Evolutionary conservation across 2,888 invertebrate species (phyloP).

Genomic region (Parnassius glacialis): DNA sequence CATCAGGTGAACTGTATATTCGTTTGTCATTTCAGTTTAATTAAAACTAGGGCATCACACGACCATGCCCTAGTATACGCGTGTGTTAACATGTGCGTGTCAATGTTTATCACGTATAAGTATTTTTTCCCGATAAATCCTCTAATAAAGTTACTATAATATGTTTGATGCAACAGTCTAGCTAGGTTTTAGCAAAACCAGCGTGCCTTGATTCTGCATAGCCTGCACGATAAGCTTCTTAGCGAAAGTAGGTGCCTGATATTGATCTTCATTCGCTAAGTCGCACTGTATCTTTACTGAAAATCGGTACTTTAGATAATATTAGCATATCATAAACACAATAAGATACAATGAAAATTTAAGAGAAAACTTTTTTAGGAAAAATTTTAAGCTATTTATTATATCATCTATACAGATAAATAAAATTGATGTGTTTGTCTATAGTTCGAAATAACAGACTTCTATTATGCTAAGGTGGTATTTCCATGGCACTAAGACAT

Average conservation of each 20-base stretch:
- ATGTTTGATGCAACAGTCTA: slow-evolving; percentile 18
- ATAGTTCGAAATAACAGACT: no score
- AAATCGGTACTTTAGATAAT: slow-evolving; percentile 16
- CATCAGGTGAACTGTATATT: no score
- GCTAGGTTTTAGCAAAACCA: slow-evolving; percentile 6
- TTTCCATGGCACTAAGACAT: no score
- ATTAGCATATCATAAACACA: slow-evolving; percentile 11
- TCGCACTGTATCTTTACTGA: slow-evolving; percentile 16
- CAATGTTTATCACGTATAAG: not conserved
- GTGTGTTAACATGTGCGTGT: no score
- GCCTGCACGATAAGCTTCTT: slow-evolving; percentile 21
- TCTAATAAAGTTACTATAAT: slow-evolving; percentile 17
- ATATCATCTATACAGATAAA: no score
- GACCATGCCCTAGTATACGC: no score
- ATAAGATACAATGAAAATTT: not conserved
- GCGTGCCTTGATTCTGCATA: slow-evolving; percentile 21
- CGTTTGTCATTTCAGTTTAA: no score
- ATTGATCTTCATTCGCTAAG: slow-evolving; percentile 16
- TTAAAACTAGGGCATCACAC: no score
- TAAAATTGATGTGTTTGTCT: no score
- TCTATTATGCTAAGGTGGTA: no score
- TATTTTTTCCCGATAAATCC: slow-evolving; percentile 2
- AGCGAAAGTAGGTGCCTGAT: slow-evolving; percentile 21
- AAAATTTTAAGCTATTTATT: no score
- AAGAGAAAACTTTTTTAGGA: no score